Conservation (phyloP, 2,797 vertebrate genomes). For the Leucoraja ocellata region DNA sequence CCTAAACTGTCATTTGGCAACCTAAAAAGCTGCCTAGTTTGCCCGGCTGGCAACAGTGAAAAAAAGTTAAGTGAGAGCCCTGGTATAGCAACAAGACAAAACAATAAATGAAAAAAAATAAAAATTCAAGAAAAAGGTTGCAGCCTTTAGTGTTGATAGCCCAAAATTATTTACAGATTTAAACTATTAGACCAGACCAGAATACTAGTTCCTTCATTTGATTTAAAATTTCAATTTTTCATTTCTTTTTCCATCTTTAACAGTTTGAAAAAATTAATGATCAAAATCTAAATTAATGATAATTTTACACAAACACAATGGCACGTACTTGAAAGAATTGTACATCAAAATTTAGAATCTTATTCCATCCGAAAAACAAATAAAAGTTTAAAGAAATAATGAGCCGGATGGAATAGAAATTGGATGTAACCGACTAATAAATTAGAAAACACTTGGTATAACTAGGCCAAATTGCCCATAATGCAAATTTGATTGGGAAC, state of each 20-base stretch:
- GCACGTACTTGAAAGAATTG: neutral
- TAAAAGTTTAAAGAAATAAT: neutral
- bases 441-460: too few species aligned
- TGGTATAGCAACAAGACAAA: neutral
- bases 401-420: neutral
- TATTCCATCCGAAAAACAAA: neutral
- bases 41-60: too few species aligned
- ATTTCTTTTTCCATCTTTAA: neutral
- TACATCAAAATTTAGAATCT: neutral
- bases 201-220: neutral
- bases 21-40: too few species aligned
- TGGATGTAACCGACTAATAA: neutral
- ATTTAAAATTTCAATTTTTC: neutral
- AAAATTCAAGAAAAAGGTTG: neutral
- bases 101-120: neutral
- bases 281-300: neutral
- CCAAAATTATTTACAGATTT: neutral
- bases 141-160: neutral
- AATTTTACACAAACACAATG: neutral
- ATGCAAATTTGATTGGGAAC: too few species aligned
- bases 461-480: too few species aligned
- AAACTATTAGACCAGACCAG: neutral
- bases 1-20: too few species aligned
- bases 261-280: neutral
- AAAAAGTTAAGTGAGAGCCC: too few species aligned